Conservation (phyloP, 2,888 invertebrate genomes). For the Antheraea yamamai region DNA sequence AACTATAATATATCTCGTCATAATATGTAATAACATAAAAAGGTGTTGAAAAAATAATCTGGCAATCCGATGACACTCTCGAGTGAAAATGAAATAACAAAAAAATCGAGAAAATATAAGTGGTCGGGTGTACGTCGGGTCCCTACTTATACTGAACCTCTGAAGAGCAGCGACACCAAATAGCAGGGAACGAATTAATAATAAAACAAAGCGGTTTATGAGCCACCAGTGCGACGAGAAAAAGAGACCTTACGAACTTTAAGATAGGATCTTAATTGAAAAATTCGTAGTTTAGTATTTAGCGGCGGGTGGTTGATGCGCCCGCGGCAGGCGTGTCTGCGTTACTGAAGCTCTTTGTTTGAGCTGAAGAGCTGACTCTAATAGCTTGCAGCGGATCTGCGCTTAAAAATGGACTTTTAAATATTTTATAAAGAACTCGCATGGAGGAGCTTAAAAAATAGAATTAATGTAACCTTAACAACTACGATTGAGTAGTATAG, state of each 20-base stretch:
- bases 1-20: not conserved
- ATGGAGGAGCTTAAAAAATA: constrained; percentile 51
- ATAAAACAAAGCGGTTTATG: constrained; percentile 73
- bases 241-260: constrained; percentile 61
- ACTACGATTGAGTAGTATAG: not conserved
- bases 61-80: constrained; percentile 14
- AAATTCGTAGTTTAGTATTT: constrained; percentile 57
- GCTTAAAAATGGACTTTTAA: constrained; percentile 79
- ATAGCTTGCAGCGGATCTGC: constrained; percentile 78
- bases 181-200: constrained; percentile 75
- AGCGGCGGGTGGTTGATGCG: constrained; percentile 57
- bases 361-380: constrained; percentile 79
- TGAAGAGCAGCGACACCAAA: constrained; percentile 77
- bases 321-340: constrained; percentile 64
- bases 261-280: constrained; percentile 76
- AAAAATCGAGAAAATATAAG: constrained; percentile 51
- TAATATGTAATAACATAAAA: not conserved
- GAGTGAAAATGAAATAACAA: constrained; percentile 38
- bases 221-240: constrained; percentile 42
- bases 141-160: constrained; percentile 64
- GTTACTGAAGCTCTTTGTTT: constrained; percentile 78
- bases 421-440: constrained; percentile 72
- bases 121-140: constrained; percentile 59
- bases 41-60: constrained; percentile 22
- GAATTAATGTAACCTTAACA: constrained; percentile 21